phyloP scores from a whole-genome alignment of 2,113 vertebrate species.

The Dermatemys mawii region DNA sequence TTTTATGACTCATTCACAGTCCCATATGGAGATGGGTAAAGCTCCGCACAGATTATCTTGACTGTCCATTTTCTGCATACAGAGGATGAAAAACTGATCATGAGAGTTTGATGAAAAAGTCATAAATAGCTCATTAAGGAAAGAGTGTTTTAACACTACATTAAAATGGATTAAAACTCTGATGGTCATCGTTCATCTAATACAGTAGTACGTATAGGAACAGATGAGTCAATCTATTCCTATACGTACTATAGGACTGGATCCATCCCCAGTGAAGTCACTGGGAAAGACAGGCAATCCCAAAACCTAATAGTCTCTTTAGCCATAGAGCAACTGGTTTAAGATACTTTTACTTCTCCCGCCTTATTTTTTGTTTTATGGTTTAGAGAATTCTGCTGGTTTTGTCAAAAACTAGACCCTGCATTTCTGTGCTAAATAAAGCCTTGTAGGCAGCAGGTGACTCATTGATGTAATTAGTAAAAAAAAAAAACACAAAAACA shows the following conservation, averaged over 20 bases:
- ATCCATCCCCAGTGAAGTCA: neutral
- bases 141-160: neutral
- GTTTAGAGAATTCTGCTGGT: no score
- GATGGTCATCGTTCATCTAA: neutral
- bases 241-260: rapidly evolving
- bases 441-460: neutral
- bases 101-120: neutral
- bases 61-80: neutral
- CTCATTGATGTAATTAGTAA: neutral
- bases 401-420: neutral
- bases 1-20: neutral
- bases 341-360: neutral
- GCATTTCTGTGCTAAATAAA: neutral
- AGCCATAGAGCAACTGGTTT: neutral
- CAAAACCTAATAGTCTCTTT: neutral
- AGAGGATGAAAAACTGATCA: neutral
- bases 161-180: neutral
- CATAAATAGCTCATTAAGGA: neutral
- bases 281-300: neutral
- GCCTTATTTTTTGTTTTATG: neutral
- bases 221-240: no score
- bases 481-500: no score
- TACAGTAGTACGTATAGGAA: neutral
- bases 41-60: neutral
- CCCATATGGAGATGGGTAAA: neutral